A percentile compares a stretch with the other conserved stretches of the same genome.
Conservation (phyloP, 2,888 invertebrate species). For the Dasypogon diadema region DNA sequence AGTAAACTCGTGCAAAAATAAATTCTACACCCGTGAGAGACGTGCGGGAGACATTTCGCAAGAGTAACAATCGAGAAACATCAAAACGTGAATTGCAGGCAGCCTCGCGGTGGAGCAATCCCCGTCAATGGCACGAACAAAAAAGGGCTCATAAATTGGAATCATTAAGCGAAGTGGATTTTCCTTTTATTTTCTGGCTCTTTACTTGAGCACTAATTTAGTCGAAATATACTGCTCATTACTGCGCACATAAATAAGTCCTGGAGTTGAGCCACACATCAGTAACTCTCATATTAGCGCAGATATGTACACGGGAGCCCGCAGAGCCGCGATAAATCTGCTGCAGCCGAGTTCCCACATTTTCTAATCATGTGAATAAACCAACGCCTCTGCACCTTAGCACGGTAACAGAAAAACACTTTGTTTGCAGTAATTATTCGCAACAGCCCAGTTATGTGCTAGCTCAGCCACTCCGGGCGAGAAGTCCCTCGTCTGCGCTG, state of each 20-base stretch:
- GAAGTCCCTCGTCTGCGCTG: background rate
- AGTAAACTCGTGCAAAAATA: slow-evolving; percentile 49
- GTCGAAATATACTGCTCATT: slow-evolving; percentile 54
- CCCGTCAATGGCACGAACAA: slow-evolving; percentile 37
- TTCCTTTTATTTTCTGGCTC: slow-evolving; percentile 52
- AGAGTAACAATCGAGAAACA: slow-evolving; percentile 48
- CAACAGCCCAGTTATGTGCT: slow-evolving; percentile 44
- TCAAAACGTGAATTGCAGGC: slow-evolving; percentile 42
- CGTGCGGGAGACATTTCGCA: slow-evolving; percentile 50
- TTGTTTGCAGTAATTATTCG: slow-evolving; percentile 59
- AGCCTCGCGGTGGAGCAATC: slow-evolving; percentile 43
- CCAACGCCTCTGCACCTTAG: slow-evolving; percentile 58
- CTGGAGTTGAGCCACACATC: slow-evolving; percentile 49
- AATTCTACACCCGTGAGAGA: slow-evolving; percentile 22
- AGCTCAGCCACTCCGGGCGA: background rate
- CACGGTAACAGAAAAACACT: slow-evolving; percentile 57
- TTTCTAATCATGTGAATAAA: slow-evolving; percentile 59
- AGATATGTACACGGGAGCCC: slow-evolving; percentile 20
- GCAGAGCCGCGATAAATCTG: slow-evolving; percentile 53
- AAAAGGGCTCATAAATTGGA: slow-evolving; percentile 53
- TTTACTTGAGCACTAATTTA: slow-evolving; percentile 54
- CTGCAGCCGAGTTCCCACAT: slow-evolving; percentile 56
- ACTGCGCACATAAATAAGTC: slow-evolving; percentile 54
- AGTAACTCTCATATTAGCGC: slow-evolving; percentile 49
- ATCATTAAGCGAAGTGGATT: slow-evolving; percentile 52